A percentile compares a stretch with the other conserved stretches of the same genome.
phyloP scores from a whole-genome alignment of 2,797 vertebrate genomes.

The Lacerta bilineata region DNA sequence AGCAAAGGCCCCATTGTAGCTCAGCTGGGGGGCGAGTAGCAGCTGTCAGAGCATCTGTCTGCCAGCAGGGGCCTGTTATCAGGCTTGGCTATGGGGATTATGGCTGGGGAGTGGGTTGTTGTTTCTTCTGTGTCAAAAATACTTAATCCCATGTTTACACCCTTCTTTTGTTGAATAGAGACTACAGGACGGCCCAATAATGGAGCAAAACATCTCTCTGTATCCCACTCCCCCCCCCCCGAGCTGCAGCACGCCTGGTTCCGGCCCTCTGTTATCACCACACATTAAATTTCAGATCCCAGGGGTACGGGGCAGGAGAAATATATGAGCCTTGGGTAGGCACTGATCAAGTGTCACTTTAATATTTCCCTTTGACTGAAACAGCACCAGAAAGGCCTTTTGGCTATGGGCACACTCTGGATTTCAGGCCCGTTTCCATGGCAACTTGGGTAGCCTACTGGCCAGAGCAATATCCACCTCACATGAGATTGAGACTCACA shows the following conservation, averaged over 20 bases:
- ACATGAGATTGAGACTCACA: not conserved
- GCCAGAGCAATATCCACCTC: not conserved
- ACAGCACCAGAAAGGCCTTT: not conserved
- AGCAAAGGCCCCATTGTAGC: slow-evolving; percentile 18
- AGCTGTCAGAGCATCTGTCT: slow-evolving; percentile 47
- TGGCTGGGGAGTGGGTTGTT: slow-evolving; percentile 7
- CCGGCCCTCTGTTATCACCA: not conserved
- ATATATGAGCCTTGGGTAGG: not conserved
- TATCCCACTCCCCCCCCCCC: not conserved
- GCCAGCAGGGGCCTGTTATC: slow-evolving; percentile 42
- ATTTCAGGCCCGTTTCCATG: not conserved
- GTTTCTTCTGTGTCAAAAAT: slow-evolving; percentile 37
- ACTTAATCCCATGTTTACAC: slow-evolving; percentile 48
- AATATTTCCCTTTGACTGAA: slow-evolving; percentile 2
- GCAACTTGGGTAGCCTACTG: not conserved
- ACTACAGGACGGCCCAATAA: not conserved
- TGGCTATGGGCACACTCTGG: not conserved
- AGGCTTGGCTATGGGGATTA: slow-evolving; percentile 41
- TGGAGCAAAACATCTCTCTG: not conserved
- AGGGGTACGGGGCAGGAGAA: not conserved
- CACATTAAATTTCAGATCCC: not conserved
- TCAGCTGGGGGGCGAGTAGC: slow-evolving; percentile 23
- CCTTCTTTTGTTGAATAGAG: slow-evolving; percentile 31
- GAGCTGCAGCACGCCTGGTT: not conserved
- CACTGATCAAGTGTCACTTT: not conserved